These are phyloP conservation scores for Dysmachus trigonus DNA, from an alignment of 2,888 invertebrate genomes.

Conservation along the genomic window DNA sequence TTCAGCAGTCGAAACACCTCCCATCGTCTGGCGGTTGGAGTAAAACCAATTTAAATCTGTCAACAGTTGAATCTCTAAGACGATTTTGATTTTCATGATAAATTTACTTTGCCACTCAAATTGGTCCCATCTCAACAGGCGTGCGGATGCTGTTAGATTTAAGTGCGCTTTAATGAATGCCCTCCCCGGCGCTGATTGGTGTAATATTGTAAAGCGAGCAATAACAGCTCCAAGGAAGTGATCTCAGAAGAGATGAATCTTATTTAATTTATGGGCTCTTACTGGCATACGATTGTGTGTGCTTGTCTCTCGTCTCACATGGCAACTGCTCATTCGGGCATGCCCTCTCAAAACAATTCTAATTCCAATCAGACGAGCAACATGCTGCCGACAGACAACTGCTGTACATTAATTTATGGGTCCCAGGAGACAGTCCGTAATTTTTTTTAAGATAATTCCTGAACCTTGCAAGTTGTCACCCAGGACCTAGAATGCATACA, in stretches of 20 bases:
- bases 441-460: neutral
- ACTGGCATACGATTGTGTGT: neutral
- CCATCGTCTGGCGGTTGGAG: neutral
- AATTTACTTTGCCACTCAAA: constrained; percentile 4
- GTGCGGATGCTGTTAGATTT: neutral
- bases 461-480: neutral
- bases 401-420: neutral
- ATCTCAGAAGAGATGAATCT: neutral
- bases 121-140: neutral
- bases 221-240: neutral
- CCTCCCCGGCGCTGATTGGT: neutral
- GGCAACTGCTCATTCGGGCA: neutral
- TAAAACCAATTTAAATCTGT: neutral
- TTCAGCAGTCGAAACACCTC: neutral
- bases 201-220: neutral
- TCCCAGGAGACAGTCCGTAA: neutral
- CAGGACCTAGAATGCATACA: neutral
- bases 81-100: constrained; percentile 8
- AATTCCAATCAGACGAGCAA: neutral
- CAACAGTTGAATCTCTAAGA: constrained; percentile 10
- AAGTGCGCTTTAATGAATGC: constrained; percentile 3
- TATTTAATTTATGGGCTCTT: neutral
- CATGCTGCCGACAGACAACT: neutral
- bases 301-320: neutral
- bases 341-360: neutral